Evolutionary conservation across 2,113 vertebrate species (phyloP).

Genomic region (Talpa occidentalis): DNA sequence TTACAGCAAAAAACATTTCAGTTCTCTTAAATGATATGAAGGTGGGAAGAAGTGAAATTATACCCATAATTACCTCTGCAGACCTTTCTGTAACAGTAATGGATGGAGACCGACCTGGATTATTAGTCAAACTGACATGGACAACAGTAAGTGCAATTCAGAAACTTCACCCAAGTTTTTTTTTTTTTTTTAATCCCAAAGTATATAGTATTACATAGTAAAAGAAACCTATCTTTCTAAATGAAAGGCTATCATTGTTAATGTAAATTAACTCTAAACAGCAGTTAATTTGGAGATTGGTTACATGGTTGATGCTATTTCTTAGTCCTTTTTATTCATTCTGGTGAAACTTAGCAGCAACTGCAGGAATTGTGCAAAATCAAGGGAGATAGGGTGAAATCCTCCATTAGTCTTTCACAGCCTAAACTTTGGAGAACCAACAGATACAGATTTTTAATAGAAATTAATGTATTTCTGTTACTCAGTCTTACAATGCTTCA

Average conservation of each 20-base stretch:
- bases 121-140: neutral
- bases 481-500: conserved; percentile 61
- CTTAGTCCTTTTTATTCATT: neutral
- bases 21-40: neutral
- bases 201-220: neutral
- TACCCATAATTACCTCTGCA: neutral
- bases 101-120: neutral
- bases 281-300: neutral
- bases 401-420: neutral
- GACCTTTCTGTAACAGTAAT: neutral
- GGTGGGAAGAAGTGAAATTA: conserved; percentile 9
- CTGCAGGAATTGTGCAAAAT: neutral
- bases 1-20: neutral
- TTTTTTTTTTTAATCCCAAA: neutral
- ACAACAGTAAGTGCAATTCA: neutral
- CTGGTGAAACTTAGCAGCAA: neutral
- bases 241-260: neutral
- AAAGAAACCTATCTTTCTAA: conserved; percentile 40
- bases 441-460: conserved; percentile 60
- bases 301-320: neutral
- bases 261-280: conserved; percentile 48
- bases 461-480: conserved; percentile 68
- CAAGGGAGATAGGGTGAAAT: conserved; percentile 38
- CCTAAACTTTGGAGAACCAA: conserved; percentile 35
- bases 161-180: neutral